Percentiles rank a stretch among this genome's conserved stretches.
These are phyloP conservation scores for Periophthalmus magnuspinnatus DNA, from an alignment of 2,797 vertebrate genomes.

Conservation along the genomic window DNA sequence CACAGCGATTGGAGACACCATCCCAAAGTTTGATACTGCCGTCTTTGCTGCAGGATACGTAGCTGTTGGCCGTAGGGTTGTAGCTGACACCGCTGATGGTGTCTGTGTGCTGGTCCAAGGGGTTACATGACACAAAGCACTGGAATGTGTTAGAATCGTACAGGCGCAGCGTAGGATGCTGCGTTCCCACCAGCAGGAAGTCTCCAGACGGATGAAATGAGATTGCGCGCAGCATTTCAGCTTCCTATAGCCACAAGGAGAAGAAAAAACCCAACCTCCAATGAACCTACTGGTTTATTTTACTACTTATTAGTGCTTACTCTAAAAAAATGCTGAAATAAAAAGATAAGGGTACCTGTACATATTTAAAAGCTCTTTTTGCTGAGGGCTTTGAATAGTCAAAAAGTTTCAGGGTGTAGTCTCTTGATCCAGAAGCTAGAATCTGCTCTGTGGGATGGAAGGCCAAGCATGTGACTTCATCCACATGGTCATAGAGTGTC, in stretches of 20 bases:
- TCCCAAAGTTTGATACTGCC: conserved; percentile 99
- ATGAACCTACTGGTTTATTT: neutral
- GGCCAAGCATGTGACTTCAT: conserved; percentile 95
- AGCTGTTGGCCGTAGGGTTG: conserved; percentile 92
- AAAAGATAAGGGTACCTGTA: conserved; percentile 82
- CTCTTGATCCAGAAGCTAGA: conserved; percentile 93
- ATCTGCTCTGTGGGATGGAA: conserved; percentile 98
- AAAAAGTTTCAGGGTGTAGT: conserved; percentile 96
- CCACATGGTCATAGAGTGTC: conserved; percentile 95
- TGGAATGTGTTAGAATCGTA: conserved; percentile 99
- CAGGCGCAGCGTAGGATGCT: conserved; percentile 94
- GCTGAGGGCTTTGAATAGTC: conserved; percentile 99
- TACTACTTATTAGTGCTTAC: neutral
- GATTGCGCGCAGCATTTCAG: conserved; percentile 96
- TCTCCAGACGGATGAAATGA: conserved; percentile 98
- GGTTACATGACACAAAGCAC: conserved; percentile 97
- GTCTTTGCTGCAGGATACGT: conserved; percentile 94
- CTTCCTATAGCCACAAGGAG: conserved; percentile 81
- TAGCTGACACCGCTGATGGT: conserved; percentile 94
- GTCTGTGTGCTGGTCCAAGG: conserved; percentile 95
- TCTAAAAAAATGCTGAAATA: neutral
- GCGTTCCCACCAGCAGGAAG: conserved; percentile 94
- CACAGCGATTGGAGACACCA: conserved; percentile 94
- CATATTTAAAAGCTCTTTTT: conserved; percentile 96
- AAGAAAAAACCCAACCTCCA: neutral